Conservation (phyloP, 2,888 invertebrate genomes). For the Cartodere bifasciata region DNA sequence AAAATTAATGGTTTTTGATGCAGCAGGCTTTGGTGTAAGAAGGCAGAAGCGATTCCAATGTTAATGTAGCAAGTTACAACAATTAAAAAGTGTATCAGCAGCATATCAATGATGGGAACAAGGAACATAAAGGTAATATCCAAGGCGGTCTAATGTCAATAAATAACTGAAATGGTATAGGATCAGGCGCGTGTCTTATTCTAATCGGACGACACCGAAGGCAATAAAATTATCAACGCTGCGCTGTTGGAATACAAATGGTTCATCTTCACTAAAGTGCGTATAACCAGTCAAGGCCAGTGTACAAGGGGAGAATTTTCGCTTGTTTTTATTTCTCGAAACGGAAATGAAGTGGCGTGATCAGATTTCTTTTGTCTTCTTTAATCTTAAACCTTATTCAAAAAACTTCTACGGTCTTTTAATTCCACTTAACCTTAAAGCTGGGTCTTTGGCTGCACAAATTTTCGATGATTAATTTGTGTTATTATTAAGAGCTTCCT, state of each 20-base stretch:
- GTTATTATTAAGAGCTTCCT: too few relatives aligned
- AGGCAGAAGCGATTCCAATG: slow-evolving; percentile 13
- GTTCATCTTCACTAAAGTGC: slow-evolving; percentile 29
- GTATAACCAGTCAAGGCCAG: slow-evolving; percentile 14
- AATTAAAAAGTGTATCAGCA: slow-evolving; percentile 19
- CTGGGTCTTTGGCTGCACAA: too few relatives aligned
- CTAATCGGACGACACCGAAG: slow-evolving; percentile 30
- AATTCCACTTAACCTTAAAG: too few relatives aligned
- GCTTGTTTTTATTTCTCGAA: neutral
- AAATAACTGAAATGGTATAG: slow-evolving; percentile 26
- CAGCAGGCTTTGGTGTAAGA: slow-evolving; percentile 7
- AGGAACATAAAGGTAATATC: slow-evolving; percentile 27
- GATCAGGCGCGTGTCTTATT: slow-evolving; percentile 30
- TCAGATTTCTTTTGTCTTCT: too few relatives aligned
- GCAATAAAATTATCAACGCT: slow-evolving; percentile 36
- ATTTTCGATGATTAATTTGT: too few relatives aligned
- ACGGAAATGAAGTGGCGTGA: too few relatives aligned
- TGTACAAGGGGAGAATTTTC: slow-evolving; percentile 6
- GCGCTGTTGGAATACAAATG: slow-evolving; percentile 33
- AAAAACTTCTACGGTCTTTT: too few relatives aligned
- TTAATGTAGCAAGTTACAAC: slow-evolving; percentile 14
- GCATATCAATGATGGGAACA: slow-evolving; percentile 27
- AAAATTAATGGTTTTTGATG: neutral
- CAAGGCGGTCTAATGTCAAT: slow-evolving; percentile 21
- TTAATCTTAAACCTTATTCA: too few relatives aligned